A percentile compares a stretch with the other conserved stretches of the same genome.
Evolutionary conservation across 2,888 invertebrate species (phyloP).

Genomic region (Pseudeuparius sepicola): DNA sequence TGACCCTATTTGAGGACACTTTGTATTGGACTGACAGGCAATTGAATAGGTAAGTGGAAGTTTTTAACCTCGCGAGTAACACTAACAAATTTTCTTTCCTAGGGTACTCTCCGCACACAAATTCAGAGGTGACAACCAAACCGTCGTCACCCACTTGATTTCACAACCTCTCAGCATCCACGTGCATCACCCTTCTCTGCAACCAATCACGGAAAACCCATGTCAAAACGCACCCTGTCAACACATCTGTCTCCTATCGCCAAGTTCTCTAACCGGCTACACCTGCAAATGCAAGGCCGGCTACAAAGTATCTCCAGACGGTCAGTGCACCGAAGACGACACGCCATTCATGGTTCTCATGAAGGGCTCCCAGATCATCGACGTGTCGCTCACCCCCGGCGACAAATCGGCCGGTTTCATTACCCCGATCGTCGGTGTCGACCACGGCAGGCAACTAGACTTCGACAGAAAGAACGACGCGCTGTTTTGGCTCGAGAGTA

Average conservation of each 20-base stretch:
- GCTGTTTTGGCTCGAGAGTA: constrained; percentile 81
- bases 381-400: constrained; percentile 65
- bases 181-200: constrained; percentile 89
- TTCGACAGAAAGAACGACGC: constrained; percentile 79
- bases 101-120: constrained; percentile 87
- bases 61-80: too few relatives aligned
- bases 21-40: constrained; percentile 96
- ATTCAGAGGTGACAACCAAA: constrained; percentile 78
- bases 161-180: constrained; percentile 93
- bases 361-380: constrained; percentile 81
- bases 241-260: constrained; percentile 87
- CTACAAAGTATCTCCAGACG: constrained; percentile 54
- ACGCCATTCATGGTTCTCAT: constrained; percentile 83
- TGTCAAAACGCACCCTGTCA: constrained; percentile 69
- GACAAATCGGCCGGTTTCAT: constrained; percentile 69
- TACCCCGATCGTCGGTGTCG: constrained; percentile 80
- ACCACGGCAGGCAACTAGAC: constrained; percentile 81
- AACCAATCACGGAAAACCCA: constrained; percentile 69
- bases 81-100: too few relatives aligned
- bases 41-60: too few relatives aligned
- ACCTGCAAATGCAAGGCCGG: constrained; percentile 91
- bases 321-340: constrained; percentile 74
- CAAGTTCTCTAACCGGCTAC: constrained; percentile 53
- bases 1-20: constrained; percentile 92
- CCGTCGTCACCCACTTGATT: constrained; percentile 87